Base-by-base conservation (phyloP, 2,888 invertebrate species). In the Vandiemenella viatica region DNA sequence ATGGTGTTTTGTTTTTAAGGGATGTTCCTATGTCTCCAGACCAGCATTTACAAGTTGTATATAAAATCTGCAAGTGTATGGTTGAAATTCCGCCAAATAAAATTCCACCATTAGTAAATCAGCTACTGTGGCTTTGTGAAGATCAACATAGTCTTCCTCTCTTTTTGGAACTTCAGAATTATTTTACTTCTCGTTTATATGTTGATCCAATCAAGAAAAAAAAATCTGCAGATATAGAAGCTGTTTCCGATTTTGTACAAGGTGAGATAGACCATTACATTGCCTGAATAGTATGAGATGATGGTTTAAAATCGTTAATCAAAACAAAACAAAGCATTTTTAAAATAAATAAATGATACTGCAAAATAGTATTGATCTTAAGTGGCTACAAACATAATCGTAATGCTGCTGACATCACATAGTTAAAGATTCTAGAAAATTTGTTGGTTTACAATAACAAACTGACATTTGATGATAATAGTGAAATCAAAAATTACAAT, bases 21-120 rank as follows among this genome's bases (percentile, higher is more conserved):
- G 76, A 78, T 56, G 71, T 79, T 60, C 68, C 73, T 16, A 58
- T 81, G 48, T 67, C 72, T 0, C 72, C 73, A 45, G 70, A 70
- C 45, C 76, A 80, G 56, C 77, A 78, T 58, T 65, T 67, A 43
- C 69, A 73, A 59, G 74, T 80, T 2, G 74, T 81, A 3, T 75
- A 70, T 57, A 77, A 79, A 56, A 63, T 83, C 19, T 76, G 77
- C 52, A 67, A 71, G 1, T 71, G 75, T 58, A 63, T 83, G 20
- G 69, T 72, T 48, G 72, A 74, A 43, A 61, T 77, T 46, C 68
- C 73, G 5, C 71, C 78, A 0, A 75, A 77, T 51, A 75, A 78
- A 55, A 58, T 83, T 21, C 83, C 83, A 0, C 74, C 80, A 1
- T 65, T 83, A 22, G 72, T 79, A 0, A 78, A 80, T 64, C 81